Evolutionary conservation across 1,140 invertebrate species (phyloP).

Genomic region (Drosophila nikananu): DNA sequence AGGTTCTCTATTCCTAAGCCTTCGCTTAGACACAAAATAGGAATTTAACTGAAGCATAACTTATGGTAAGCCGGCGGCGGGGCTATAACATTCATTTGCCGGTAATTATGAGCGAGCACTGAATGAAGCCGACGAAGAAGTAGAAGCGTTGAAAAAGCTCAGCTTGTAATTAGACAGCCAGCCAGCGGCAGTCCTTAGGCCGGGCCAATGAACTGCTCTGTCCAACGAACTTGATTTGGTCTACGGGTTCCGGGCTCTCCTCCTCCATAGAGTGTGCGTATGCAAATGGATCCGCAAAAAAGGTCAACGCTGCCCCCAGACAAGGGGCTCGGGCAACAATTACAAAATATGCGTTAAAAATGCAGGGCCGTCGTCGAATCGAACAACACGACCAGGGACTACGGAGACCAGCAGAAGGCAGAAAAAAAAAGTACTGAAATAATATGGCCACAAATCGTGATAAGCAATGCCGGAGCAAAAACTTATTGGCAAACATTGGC

Average conservation of each 20-base stretch:
- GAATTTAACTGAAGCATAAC: slow-evolving; percentile 81
- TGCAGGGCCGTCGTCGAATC: slow-evolving; percentile 76
- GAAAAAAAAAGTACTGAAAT: slow-evolving; percentile 68
- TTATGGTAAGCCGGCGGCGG: slow-evolving; percentile 61
- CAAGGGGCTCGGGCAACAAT: slow-evolving; percentile 64
- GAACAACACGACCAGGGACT: slow-evolving; percentile 61
- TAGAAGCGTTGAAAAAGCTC: slow-evolving; percentile 60
- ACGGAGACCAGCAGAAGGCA: slow-evolving; percentile 11
- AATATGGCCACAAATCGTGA: slow-evolving; percentile 83
- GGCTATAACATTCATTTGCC: slow-evolving; percentile 81
- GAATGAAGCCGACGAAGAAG: slow-evolving; percentile 22
- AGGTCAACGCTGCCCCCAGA: slow-evolving; percentile 62
- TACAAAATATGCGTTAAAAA: slow-evolving; percentile 83
- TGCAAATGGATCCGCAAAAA: slow-evolving; percentile 76
- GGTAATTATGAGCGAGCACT: slow-evolving; percentile 71
- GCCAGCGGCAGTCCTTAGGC: slow-evolving; percentile 61
- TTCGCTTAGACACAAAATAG: slow-evolving; percentile 41
- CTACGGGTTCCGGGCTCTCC: slow-evolving; percentile 36
- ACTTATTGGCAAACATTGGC: slow-evolving; percentile 79
- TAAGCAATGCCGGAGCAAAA: slow-evolving; percentile 78
- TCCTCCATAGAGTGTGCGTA: slow-evolving; percentile 41
- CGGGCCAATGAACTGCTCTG: slow-evolving; percentile 74
- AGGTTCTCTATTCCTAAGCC: slow-evolving; percentile 24
- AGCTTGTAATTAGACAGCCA: slow-evolving; percentile 81
- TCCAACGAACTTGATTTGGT: slow-evolving; percentile 81